phyloP scores from a whole-genome alignment of 2,113 vertebrate genomes.

The Melanotaenia duboulayi region DNA sequence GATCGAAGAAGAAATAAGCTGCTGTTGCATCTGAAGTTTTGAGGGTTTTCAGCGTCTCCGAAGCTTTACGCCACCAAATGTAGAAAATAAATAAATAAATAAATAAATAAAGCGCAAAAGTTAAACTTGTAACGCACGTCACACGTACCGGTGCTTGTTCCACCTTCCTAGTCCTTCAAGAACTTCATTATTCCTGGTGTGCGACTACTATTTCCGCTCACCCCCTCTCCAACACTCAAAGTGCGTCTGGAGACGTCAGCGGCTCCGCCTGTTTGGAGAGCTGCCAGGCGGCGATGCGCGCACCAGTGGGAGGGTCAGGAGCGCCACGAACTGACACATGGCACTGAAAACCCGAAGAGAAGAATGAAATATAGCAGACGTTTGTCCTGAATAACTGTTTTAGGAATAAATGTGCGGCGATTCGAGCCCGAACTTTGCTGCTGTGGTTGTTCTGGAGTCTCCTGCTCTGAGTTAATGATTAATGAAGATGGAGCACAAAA shows the following conservation, averaged over 20 bases:
- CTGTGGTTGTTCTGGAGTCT: too few relatives aligned
- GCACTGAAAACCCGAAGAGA: neutral
- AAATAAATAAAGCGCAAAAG: constrained; percentile 17
- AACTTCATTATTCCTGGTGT: constrained; percentile 14
- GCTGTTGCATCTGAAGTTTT: constrained; percentile 2
- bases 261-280: constrained; percentile 49
- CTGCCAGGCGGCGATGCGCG: constrained; percentile 13
- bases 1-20: neutral
- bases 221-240: neutral
- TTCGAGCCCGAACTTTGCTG: too few relatives aligned
- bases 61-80: neutral
- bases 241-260: constrained; percentile 53
- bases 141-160: neutral
- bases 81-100: neutral
- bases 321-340: neutral
- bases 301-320: constrained; percentile 4
- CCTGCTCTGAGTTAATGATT: too few relatives aligned
- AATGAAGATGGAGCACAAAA: too few relatives aligned
- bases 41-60: neutral
- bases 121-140: neutral
- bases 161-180: constrained; percentile 18
- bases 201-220: constrained; percentile 7
- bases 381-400: too few relatives aligned
- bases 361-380: neutral
- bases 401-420: too few relatives aligned